Conservation (phyloP, 2,113 vertebrate species). For the Oreotrochilus melanogaster region DNA sequence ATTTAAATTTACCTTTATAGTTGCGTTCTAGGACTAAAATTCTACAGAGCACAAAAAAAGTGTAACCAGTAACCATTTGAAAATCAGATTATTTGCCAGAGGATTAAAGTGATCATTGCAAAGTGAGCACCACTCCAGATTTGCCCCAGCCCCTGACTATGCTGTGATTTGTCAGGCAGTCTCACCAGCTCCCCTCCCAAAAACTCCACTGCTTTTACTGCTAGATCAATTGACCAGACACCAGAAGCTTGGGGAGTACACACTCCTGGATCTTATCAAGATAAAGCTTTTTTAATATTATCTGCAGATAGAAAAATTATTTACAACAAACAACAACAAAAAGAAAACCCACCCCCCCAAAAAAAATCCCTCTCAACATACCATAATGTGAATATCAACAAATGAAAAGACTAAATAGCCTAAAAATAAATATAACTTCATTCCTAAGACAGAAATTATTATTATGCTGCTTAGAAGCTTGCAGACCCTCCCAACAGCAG, state of each 20-base stretch:
- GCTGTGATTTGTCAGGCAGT: not conserved
- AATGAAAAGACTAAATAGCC: not conserved
- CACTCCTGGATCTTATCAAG: not conserved
- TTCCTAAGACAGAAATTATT: not conserved
- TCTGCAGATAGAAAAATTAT: not conserved
- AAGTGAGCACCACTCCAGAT: not conserved
- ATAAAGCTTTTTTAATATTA: not conserved
- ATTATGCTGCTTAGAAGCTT: not conserved
- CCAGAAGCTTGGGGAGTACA: not conserved
- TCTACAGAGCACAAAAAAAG: not conserved
- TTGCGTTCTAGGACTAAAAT: slow-evolving; percentile 28
- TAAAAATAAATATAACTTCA: not conserved
- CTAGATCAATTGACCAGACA: not conserved
- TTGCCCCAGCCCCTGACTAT: not conserved
- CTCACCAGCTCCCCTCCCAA: not conserved
- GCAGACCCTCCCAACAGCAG: not conserved
- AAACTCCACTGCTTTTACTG: not conserved
- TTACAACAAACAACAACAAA: not conserved
- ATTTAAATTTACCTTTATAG: slow-evolving; percentile 41
- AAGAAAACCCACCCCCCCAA: not conserved
- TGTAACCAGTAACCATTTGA: not conserved
- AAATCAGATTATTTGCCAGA: not conserved
- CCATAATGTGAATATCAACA: not conserved
- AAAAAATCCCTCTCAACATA: not conserved
- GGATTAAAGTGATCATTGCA: not conserved